phyloP scores from a whole-genome alignment of 2,113 vertebrate genomes.

The Dasyprocta punctata region DNA sequence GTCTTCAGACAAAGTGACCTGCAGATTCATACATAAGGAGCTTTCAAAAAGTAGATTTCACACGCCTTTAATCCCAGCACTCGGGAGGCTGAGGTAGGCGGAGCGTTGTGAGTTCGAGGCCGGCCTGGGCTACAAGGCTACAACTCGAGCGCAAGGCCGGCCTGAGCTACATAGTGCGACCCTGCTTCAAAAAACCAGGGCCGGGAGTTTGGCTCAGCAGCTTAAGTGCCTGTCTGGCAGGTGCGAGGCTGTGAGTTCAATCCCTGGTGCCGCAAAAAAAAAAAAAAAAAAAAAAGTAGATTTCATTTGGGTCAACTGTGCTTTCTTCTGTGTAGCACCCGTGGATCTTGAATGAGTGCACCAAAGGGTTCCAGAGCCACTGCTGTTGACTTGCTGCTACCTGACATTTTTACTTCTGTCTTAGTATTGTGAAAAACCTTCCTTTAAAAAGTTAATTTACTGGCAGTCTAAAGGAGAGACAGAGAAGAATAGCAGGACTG shows the following conservation, averaged over 20 bases:
- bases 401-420: neutral
- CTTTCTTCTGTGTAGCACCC: neutral
- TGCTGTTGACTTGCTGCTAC: neutral
- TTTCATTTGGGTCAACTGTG: neutral
- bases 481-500: neutral
- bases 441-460: neutral
- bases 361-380: neutral
- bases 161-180: too few species aligned
- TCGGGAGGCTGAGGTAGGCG: too few species aligned
- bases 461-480: conserved; percentile 35
- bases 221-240: too few species aligned
- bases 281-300: too few species aligned
- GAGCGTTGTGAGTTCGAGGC: too few species aligned
- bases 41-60: conserved; percentile 4
- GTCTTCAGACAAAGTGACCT: neutral
- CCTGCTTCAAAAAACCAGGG: too few species aligned
- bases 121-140: too few species aligned
- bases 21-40: neutral
- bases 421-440: neutral
- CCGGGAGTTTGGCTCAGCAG: too few species aligned
- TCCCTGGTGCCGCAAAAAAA: too few species aligned
- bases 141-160: too few species aligned
- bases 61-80: too few species aligned
- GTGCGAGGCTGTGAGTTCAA: too few species aligned
- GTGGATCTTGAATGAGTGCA: neutral